Percentiles rank a stretch among this genome's conserved stretches.
These are phyloP conservation scores for Eurypyga helias DNA, from an alignment of 2,113 vertebrate species.

Conservation along the genomic window DNA sequence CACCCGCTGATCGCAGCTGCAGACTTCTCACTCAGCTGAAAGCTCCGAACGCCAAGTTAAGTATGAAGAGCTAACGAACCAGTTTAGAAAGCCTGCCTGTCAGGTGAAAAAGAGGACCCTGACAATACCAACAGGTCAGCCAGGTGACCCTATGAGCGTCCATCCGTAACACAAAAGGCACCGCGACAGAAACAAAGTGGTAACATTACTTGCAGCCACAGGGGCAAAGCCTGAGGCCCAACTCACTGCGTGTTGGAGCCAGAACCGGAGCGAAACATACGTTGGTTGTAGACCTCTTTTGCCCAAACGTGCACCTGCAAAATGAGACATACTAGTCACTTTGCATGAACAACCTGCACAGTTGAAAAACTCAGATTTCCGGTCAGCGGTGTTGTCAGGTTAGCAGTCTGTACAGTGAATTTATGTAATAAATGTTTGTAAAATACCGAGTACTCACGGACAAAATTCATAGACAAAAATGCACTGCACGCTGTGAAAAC, in stretches of 20 bases:
- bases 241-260: background rate
- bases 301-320: background rate
- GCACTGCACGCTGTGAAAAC: background rate
- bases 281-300: background rate
- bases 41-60: background rate
- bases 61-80: background rate
- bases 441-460: background rate
- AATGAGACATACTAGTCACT: background rate
- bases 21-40: background rate
- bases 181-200: background rate
- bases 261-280: background rate
- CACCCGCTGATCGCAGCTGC: background rate
- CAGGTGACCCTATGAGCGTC: background rate
- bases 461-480: background rate
- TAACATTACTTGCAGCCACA: background rate
- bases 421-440: background rate
- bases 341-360: background rate
- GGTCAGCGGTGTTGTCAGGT: slow-evolving; percentile 9
- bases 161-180: background rate
- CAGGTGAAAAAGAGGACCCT: background rate
- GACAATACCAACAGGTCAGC: background rate
- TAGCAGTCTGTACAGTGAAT: slow-evolving; percentile 32
- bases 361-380: slow-evolving; percentile 15
- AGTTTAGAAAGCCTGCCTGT: background rate
- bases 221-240: background rate